Evolutionary conservation across 2,113 vertebrate species (phyloP), one percentile per base, ranked within the genome.

Genomic region (Caranx melampygus): DNA sequence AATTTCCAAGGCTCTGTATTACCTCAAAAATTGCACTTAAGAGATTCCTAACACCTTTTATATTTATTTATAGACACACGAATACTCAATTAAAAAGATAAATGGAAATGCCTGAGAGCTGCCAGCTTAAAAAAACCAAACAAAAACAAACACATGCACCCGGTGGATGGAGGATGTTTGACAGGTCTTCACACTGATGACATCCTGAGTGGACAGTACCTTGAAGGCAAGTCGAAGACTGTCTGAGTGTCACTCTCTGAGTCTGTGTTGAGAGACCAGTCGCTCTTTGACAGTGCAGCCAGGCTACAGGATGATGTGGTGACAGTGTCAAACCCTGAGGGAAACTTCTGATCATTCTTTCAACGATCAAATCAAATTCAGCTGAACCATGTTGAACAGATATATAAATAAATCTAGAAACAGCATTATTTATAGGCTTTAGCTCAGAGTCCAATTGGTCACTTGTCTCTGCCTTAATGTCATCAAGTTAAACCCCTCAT

Each of bases 181-280:
- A 33, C 35, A 42, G 71, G 77, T 55, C 61, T 71, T 82, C 84
- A 86, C 51, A 7, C 65, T 68, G 26, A 60, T 1, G 21, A 40
- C 33, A 62, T 54, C 60, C 45, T 13, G 34, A 54, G 34, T 21
- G 57, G 84, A 69, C 81, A 79, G 88, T 97, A 97, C 96, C 97
- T 97, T 95, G 96, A 96, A 49, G 96, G 96, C 95, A 95, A 97
- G 95, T 93, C 96, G 96, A 96, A 95, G 93, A 94, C 94, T 75
- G 96, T 95, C 87, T 96, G 81, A 88, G 94, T 95, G 90, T 97
- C 96, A 63, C 94, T 95, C 94, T 97, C 95, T 3, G 96, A 95
- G 94, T 97, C 96, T 96, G 95, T 96, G 92, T 95, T 94, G 78
- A 98, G 95, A 93, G 94, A 97, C 96, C 97, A 97, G 78, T 97